A percentile compares a stretch with the other conserved stretches of the same genome.
These are phyloP conservation scores for Shinisaurus crocodilurus DNA, from an alignment of 2,113 vertebrate genomes.

Conservation along the genomic window DNA sequence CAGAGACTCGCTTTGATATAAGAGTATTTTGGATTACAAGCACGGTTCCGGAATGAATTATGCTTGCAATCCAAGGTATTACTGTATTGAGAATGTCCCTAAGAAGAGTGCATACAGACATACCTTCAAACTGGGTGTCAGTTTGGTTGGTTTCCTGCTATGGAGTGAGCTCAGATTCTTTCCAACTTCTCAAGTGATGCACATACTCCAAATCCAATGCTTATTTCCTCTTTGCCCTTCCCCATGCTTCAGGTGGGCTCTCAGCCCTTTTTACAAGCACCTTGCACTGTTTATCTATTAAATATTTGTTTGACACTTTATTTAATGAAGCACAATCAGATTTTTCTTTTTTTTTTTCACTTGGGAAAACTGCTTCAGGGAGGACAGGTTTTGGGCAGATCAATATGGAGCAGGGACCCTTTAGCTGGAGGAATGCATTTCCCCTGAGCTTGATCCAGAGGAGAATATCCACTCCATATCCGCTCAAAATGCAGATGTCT, in stretches of 20 bases:
- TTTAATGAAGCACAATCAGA: background rate
- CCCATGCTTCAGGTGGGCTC: background rate
- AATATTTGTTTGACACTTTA: background rate
- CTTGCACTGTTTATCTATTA: background rate
- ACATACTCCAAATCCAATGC: background rate
- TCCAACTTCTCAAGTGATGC: background rate
- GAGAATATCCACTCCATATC: background rate
- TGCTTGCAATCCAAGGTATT: too few relatives aligned
- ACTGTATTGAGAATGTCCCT: background rate
- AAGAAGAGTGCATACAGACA: background rate
- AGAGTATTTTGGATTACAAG: too few relatives aligned
- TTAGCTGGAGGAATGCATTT: background rate
- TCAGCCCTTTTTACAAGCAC: too few relatives aligned
- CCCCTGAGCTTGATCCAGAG: background rate
- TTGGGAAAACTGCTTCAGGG: background rate
- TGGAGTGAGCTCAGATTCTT: background rate
- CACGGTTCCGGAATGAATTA: too few relatives aligned
- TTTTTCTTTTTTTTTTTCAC: background rate
- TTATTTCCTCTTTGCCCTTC: background rate
- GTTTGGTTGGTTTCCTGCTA: background rate
- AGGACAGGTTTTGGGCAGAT: background rate
- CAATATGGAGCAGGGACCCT: too few relatives aligned
- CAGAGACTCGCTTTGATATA: too few relatives aligned
- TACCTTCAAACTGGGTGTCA: background rate
- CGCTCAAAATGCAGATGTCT: background rate